Percentiles rank a stretch among this genome's conserved stretches.
Conservation (phyloP, 2,113 vertebrate species). For the Cyphomyrus plagiostoma region DNA sequence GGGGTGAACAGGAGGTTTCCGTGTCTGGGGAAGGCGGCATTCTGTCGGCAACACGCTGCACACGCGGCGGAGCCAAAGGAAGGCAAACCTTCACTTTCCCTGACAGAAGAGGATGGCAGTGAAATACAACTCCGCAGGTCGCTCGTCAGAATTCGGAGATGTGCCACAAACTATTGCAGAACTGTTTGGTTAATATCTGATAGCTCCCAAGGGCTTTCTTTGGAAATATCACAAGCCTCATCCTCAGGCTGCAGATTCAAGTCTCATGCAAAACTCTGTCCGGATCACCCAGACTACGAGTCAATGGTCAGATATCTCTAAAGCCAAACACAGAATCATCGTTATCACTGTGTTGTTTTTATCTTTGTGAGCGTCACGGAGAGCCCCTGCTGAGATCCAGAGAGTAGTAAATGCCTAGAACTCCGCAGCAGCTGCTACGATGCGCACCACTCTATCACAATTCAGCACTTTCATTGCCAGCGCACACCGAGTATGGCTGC, state of each 20-base stretch:
- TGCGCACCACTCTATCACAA: neutral
- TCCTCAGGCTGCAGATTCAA: neutral
- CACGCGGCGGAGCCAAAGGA: neutral
- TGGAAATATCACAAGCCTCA: conserved; percentile 11
- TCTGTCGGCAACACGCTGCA: neutral
- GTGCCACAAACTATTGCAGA: neutral
- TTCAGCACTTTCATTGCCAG: neutral
- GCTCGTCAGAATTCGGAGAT: neutral
- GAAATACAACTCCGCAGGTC: neutral
- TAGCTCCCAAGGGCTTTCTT: conserved; percentile 20
- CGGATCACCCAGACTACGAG: neutral
- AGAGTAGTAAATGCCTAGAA: neutral
- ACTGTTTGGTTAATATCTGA: conserved; percentile 17
- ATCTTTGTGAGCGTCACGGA: neutral
- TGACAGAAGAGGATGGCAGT: neutral
- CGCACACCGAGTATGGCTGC: neutral
- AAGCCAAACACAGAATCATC: neutral
- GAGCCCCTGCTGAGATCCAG: neutral
- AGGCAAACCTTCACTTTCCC: conserved; percentile 14
- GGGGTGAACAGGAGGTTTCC: conserved; percentile 14
- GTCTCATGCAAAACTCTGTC: neutral
- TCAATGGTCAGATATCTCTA: neutral
- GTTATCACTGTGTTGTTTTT: neutral
- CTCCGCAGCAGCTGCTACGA: neutral
- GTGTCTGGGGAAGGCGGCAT: neutral